A percentile compares a stretch with the other conserved stretches of the same genome.
Conservation (phyloP, 2,113 vertebrate genomes). For the Chamaea fasciata region DNA sequence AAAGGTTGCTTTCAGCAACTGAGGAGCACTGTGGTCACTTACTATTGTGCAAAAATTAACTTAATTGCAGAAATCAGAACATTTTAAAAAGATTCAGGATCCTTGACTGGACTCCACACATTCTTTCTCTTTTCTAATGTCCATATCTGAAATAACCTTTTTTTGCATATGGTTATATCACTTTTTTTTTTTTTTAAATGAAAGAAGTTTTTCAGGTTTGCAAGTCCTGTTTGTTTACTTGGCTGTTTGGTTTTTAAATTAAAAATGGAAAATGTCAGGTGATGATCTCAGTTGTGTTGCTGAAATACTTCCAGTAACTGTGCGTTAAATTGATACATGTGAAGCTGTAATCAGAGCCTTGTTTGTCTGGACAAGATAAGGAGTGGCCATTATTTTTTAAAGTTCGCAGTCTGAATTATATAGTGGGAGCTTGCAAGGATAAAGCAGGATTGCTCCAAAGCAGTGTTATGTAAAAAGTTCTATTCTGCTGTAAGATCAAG, state of each 20-base stretch:
- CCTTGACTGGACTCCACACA: background rate
- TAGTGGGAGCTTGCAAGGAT: background rate
- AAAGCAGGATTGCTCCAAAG: background rate
- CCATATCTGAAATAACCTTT: background rate
- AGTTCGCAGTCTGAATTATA: background rate
- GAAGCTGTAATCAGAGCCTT: background rate
- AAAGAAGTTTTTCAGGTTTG: background rate
- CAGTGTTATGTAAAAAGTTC: background rate
- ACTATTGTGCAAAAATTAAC: constrained; percentile 57
- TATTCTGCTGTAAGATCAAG: background rate
- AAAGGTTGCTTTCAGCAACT: constrained; percentile 68
- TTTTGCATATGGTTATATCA: background rate
- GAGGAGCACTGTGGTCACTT: constrained; percentile 38
- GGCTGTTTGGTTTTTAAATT: background rate
- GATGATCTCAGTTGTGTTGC: background rate
- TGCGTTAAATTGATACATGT: background rate
- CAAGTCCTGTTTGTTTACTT: background rate
- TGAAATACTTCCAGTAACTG: background rate
- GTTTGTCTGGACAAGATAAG: background rate
- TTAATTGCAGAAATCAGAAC: constrained; percentile 59
- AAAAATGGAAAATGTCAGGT: background rate
- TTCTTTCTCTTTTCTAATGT: background rate
- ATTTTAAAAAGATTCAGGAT: constrained; percentile 11
- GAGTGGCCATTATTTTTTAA: background rate
- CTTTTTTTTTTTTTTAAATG: background rate